Evolutionary conservation across 2,797 vertebrate species (phyloP).

Genomic region (Menidia menidia): DNA sequence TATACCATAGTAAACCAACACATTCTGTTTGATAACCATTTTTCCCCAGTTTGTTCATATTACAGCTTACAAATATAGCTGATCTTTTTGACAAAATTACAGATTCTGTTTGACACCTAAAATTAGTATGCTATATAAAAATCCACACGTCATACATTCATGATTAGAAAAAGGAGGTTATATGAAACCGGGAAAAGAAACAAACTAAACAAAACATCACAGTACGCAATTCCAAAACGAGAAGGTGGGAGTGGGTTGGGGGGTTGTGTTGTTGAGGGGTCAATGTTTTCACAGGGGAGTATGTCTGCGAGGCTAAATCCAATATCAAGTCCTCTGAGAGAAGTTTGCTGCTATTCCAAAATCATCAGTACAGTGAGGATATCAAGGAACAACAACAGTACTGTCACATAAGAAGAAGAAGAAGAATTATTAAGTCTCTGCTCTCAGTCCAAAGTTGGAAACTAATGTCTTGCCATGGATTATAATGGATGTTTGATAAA

Average conservation of each 20-base stretch:
- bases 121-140: constrained; percentile 85
- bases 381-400: constrained; percentile 80
- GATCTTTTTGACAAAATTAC: constrained; percentile 88
- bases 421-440: constrained; percentile 65
- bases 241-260: constrained; percentile 19
- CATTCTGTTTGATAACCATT: constrained; percentile 84
- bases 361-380: constrained; percentile 71
- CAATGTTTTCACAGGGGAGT: constrained; percentile 67
- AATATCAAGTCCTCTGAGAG: constrained; percentile 73
- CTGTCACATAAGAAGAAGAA: constrained; percentile 74
- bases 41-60: constrained; percentile 73
- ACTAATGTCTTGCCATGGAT: constrained; percentile 63
- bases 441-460: constrained; percentile 58
- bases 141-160: constrained; percentile 86
- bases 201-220: constrained; percentile 76
- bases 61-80: constrained; percentile 90
- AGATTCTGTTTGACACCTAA: constrained; percentile 83
- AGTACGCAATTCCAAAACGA: constrained; percentile 76
- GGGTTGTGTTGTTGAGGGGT: constrained; percentile 16
- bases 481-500: constrained; percentile 66
- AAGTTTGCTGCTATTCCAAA: constrained; percentile 71
- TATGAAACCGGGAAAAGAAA: constrained; percentile 76
- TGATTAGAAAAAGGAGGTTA: constrained; percentile 85
- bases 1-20: constrained; percentile 83
- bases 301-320: constrained; percentile 69